Evolutionary conservation across 2,113 vertebrate genomes (phyloP).

Genomic region (Chascanopsetta lugubris): DNA sequence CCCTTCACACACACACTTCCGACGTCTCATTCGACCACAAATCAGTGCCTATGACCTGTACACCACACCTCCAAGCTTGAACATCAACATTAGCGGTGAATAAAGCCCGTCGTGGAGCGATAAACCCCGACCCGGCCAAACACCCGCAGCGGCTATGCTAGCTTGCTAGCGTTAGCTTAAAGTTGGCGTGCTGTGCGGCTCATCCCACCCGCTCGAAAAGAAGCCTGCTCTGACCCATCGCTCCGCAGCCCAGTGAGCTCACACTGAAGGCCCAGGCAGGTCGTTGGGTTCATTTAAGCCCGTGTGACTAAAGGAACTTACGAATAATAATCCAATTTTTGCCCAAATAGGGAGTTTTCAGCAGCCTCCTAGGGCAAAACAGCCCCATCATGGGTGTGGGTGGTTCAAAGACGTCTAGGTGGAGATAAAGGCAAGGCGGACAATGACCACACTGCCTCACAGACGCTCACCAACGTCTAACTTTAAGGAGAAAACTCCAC

Average conservation of each 20-base stretch:
- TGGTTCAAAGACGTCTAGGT: conserved; percentile 62
- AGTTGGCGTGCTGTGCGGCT: conserved; percentile 63
- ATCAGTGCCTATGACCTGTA: not conserved
- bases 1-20: conserved; percentile 21
- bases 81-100: not conserved
- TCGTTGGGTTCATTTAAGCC: too few species aligned
- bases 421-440: conserved; percentile 59
- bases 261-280: not conserved
- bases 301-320: not conserved
- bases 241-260: not conserved
- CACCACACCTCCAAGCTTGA: not conserved
- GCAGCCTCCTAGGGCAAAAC: conserved; percentile 35
- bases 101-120: not conserved
- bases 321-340: not conserved
- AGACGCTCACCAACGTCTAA: not conserved
- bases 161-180: conserved; percentile 66
- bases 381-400: conserved; percentile 75
- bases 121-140: conserved; percentile 26
- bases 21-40: not conserved
- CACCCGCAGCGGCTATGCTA: conserved; percentile 57
- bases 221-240: conserved; percentile 28
- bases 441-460: conserved; percentile 51
- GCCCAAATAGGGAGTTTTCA: not conserved
- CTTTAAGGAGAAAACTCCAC: not conserved
- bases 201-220: conserved; percentile 33